A percentile compares a stretch with the other conserved stretches of the same genome.
Evolutionary conservation across 2,888 invertebrate genomes (phyloP).

Genomic region (Atherix ibis): DNA sequence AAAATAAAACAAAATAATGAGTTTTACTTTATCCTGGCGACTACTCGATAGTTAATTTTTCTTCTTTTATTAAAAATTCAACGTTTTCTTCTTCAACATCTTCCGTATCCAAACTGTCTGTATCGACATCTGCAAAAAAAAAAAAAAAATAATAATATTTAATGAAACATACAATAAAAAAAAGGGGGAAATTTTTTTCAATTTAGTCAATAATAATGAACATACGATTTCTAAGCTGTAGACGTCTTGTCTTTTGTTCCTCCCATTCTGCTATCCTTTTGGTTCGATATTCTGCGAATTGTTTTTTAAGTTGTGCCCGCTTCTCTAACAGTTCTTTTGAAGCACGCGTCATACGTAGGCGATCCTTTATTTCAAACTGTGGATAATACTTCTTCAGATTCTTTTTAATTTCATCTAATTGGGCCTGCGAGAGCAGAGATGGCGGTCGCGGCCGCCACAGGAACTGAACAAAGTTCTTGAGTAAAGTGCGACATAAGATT

Average conservation of each 20-base stretch:
- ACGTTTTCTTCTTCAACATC: conserved; percentile 90
- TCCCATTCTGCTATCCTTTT: conserved; percentile 59
- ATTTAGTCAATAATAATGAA: conserved; percentile 15
- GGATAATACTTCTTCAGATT: conserved; percentile 94
- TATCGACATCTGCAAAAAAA: conserved; percentile 64
- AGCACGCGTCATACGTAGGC: conserved; percentile 78
- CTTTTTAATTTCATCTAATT: conserved; percentile 91
- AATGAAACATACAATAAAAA: conserved; percentile 2
- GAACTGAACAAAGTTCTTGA: conserved; percentile 88
- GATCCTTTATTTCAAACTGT: conserved; percentile 92
- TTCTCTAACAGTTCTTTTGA: conserved; percentile 92
- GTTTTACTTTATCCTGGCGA: too few species aligned
- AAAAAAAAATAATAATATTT: conserved; percentile 9
- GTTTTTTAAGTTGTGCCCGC: conserved; percentile 72
- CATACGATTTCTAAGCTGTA: conserved; percentile 78
- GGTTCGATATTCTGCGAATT: conserved; percentile 67
- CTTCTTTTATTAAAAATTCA: conserved; percentile 97
- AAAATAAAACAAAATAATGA: too few species aligned
- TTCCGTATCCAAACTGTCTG: conserved; percentile 81
- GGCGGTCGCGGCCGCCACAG: conserved; percentile 92
- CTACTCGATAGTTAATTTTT: conserved; percentile 65
- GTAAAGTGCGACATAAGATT: conserved; percentile 56
- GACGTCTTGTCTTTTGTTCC: conserved; percentile 60
- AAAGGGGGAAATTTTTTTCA: conserved; percentile 3
- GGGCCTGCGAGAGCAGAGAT: conserved; percentile 63